Evolutionary conservation across 2,797 vertebrate species (phyloP), one percentile per base, ranked within the genome.

Genomic region (Spondyliosoma cantharus): DNA sequence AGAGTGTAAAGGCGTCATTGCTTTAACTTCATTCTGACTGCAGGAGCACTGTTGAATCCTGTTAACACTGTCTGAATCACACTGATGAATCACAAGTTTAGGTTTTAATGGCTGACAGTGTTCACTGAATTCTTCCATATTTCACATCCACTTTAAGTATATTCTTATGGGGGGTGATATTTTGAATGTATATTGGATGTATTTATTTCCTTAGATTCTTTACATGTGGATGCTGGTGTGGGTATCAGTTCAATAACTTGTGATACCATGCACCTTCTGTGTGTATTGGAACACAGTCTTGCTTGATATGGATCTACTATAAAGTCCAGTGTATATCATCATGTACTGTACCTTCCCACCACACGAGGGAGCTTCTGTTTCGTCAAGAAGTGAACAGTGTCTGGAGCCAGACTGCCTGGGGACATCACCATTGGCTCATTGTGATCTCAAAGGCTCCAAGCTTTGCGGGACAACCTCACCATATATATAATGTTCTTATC

Each of bases 1-100:
- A 42, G 56, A 53, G 70, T 71, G 56, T 50, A 42, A 64, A 64
- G 27, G 54, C 1, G 42, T 85, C 66, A 53, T 67, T 78, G 71
- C 83, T 25, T 61, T 78, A 63, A 78, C 73, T 56, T 83, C 56
- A 67, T 52, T 46, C 76, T 86, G 77, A 54, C 86, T 84, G 74
- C 57, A 65, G 46, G 37, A 74, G 52, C 60, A 62, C 56, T 37
- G 49, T 78, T 32, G 52, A 84, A 75, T 56, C n/a, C 60, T 70
- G 6, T 76, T 78, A 88, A 88, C 85, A 78, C 65, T 20, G 45
- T 82, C 27, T 70, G 68, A 66, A 64, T 85, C 78, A 69, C 48
- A 42, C 1, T 63, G 7, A 68, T 64, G 22, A 53, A 63, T 65
- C 58, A 67, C 52, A 22, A 1, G 50, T 75, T 49, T 74, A 48